phyloP scores from a whole-genome alignment of 2,888 invertebrate genomes.

The Allolobophora icterica region DNA sequence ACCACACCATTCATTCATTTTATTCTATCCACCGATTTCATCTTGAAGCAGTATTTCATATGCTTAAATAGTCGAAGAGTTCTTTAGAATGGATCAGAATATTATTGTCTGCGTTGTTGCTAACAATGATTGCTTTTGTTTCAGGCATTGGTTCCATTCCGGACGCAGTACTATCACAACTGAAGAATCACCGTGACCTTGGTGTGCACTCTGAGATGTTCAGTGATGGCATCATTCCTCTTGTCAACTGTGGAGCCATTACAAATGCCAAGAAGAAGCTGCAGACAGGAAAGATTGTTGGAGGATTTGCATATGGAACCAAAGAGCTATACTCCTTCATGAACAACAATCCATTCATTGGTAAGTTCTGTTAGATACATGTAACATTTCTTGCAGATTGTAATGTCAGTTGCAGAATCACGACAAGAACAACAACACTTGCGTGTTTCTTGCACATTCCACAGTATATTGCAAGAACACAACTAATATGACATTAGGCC shows the following conservation, averaged over 20 bases:
- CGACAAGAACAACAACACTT: not conserved
- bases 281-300: conserved; percentile 87
- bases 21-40: not conserved
- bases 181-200: conserved; percentile 86
- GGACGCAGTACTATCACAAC: conserved; percentile 83
- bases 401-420: not conserved
- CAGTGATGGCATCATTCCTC: conserved; percentile 87
- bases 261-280: conserved; percentile 84
- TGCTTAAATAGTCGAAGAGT: not conserved
- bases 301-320: conserved; percentile 89
- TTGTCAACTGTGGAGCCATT: conserved; percentile 84
- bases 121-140: not conserved
- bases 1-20: not conserved
- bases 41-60: not conserved
- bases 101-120: not conserved
- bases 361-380: not conserved
- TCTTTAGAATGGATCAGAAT: not conserved
- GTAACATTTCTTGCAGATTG: not conserved
- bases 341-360: conserved; percentile 87
- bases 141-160: conserved; percentile 85
- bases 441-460: not conserved
- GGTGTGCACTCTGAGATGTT: conserved; percentile 98
- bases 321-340: conserved; percentile 88
- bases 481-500: not conserved
- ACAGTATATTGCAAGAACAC: not conserved